A percentile compares a stretch with the other conserved stretches of the same genome.
phyloP scores from a whole-genome alignment of 2,113 vertebrate species.

The Cochlearius cochlearius region DNA sequence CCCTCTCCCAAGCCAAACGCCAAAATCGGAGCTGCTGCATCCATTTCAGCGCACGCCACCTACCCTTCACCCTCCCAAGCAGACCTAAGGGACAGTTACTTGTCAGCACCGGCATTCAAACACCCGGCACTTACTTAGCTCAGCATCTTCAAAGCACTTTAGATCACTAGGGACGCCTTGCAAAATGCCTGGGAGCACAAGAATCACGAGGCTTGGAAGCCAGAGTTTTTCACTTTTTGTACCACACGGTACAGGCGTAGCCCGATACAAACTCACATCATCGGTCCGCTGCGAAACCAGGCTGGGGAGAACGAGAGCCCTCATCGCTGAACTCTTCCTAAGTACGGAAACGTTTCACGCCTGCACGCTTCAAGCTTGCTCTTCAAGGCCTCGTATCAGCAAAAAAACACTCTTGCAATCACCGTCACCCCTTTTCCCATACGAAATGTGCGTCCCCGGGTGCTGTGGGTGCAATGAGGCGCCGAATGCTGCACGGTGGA shows the following conservation, averaged over 20 bases:
- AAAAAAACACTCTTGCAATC: neutral
- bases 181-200: neutral
- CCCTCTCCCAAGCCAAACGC: neutral
- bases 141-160: neutral
- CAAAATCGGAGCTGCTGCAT: neutral
- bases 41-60: neutral
- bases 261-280: neutral
- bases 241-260: accelerated
- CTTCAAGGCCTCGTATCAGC: neutral
- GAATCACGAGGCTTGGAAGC: neutral
- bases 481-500: neutral
- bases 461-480: neutral
- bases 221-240: neutral
- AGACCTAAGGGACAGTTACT: neutral
- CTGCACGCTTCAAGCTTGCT: no score
- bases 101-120: neutral
- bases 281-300: neutral
- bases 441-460: neutral
- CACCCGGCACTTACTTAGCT: neutral
- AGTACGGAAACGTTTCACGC: neutral
- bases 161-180: neutral
- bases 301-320: no score
- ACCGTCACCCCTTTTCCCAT: neutral
- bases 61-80: neutral
- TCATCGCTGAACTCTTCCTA: accelerated